These are phyloP conservation scores for Prorops nasuta DNA, from an alignment of 1,140 invertebrate species.

Conservation along the genomic window DNA sequence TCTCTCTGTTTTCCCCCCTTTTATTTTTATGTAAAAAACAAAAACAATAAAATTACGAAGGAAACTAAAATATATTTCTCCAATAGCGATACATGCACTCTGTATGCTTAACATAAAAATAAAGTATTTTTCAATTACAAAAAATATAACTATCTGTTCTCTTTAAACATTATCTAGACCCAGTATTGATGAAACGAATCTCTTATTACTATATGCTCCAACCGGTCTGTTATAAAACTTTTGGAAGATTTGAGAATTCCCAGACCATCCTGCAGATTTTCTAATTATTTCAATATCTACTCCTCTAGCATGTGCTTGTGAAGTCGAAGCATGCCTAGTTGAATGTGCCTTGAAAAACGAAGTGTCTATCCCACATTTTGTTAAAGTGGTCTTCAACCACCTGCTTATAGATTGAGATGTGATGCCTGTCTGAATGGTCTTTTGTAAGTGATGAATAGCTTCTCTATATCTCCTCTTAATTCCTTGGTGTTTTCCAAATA, in stretches of 20 bases:
- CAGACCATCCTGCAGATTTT: not conserved
- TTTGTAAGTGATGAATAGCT: not conserved
- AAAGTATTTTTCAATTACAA: no score
- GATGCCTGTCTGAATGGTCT: not conserved
- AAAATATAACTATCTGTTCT: no score
- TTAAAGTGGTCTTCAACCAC: not conserved
- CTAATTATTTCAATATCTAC: not conserved
- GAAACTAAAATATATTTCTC: no score
- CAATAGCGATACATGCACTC: no score
- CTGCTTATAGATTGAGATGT: not conserved
- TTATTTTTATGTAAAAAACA: no score
- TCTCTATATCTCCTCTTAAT: not conserved
- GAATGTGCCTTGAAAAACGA: not conserved
- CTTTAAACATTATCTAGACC: no score
- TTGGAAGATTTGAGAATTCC: not conserved
- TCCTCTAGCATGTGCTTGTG: not conserved
- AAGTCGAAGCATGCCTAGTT: not conserved
- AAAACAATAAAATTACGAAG: no score
- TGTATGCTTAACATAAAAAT: no score
- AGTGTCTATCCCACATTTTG: not conserved
- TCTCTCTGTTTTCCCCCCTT: no score
- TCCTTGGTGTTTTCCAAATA: not conserved
- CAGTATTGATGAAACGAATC: no score
- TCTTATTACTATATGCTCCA: no score
- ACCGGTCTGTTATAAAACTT: not conserved